phyloP scores from a whole-genome alignment of 1,140 invertebrate genomes.

The Magallana angulata region DNA sequence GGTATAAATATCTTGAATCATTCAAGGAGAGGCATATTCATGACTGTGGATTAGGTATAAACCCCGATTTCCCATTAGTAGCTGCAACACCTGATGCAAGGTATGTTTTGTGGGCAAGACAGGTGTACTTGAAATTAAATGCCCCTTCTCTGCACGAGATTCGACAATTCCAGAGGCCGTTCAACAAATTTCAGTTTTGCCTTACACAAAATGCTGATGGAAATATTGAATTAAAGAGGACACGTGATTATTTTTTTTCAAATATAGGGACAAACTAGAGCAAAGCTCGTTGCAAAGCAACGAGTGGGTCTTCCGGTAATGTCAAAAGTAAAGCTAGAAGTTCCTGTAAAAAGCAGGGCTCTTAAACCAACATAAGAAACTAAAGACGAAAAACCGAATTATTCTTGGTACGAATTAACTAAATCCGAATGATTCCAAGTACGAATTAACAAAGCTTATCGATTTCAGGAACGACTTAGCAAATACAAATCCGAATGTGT shows the following conservation, averaged over 20 bases:
- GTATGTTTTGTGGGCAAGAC: conserved; percentile 42
- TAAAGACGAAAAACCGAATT: no score
- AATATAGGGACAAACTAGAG: conserved; percentile 53
- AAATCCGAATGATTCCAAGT: no score
- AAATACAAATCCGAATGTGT: no score
- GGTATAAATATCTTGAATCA: background rate
- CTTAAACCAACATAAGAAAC: no score
- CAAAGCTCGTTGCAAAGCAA: no score
- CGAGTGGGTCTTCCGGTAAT: no score
- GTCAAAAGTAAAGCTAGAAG: no score
- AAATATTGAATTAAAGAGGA: background rate
- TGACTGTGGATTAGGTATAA: conserved; percentile 54
- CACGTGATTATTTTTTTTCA: conserved; percentile 47
- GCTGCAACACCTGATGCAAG: conserved; percentile 54
- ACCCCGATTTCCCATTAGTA: conserved; percentile 52
- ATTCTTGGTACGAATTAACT: no score
- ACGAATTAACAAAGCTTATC: no score
- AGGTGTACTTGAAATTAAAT: conserved; percentile 50
- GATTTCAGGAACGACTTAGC: no score
- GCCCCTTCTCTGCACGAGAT: conserved; percentile 34
- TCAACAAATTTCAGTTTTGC: conserved; percentile 21
- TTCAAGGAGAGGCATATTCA: conserved; percentile 50
- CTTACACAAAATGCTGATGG: background rate
- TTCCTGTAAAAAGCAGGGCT: no score
- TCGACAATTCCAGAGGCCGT: conserved; percentile 23